Conservation (phyloP, 2,888 invertebrate genomes). For the Gymnoscelis rufifasciata region DNA sequence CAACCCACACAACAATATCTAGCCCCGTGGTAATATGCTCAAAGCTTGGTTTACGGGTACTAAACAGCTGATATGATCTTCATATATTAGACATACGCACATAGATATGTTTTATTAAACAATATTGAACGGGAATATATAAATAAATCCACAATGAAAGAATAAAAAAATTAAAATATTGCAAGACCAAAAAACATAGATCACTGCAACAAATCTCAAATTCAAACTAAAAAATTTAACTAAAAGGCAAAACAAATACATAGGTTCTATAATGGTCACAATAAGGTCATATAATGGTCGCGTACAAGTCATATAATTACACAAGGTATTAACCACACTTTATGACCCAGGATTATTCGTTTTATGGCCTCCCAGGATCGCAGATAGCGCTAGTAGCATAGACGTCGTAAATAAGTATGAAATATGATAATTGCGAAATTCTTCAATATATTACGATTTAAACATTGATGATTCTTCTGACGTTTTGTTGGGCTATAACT, state of each 20-base stretch:
- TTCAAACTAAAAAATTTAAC: not conserved
- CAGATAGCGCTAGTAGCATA: slow-evolving; percentile 72
- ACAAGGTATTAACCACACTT: slow-evolving; percentile 65
- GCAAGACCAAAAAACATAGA: too few species aligned
- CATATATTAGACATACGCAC: too few species aligned
- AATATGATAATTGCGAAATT: slow-evolving; percentile 79
- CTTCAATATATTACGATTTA: slow-evolving; percentile 78
- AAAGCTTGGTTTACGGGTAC: too few species aligned
- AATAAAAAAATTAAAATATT: too few species aligned
- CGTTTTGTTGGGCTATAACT: slow-evolving; percentile 76
- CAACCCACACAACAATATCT: too few species aligned
- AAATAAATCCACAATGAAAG: too few species aligned
- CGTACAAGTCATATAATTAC: slow-evolving; percentile 49
- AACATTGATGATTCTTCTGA: slow-evolving; percentile 75
- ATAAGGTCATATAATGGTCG: not conserved
- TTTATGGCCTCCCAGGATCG: slow-evolving; percentile 67
- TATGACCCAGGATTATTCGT: slow-evolving; percentile 65
- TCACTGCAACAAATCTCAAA: too few species aligned
- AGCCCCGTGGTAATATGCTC: too few species aligned
- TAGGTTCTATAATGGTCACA: slow-evolving; percentile 34
- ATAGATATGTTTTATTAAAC: too few species aligned
- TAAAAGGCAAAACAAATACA: slow-evolving; percentile 47
- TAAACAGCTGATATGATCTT: too few species aligned
- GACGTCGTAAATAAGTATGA: slow-evolving; percentile 77
- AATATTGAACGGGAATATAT: too few species aligned